Evolutionary conservation across 2,888 invertebrate genomes (phyloP).

Genomic region (Mesopsocus fuscifrons): DNA sequence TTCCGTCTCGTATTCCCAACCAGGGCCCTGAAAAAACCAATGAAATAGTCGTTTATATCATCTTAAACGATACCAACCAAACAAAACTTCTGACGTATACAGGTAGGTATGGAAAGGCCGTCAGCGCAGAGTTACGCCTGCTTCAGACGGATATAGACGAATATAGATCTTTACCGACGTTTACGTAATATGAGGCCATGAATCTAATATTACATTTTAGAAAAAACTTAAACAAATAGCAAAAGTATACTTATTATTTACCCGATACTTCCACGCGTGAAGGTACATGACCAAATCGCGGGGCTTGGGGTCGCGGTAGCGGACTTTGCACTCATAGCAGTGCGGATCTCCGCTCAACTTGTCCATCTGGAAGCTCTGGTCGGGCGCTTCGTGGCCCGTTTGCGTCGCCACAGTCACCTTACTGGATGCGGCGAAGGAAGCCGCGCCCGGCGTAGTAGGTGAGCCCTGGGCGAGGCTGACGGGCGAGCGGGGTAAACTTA

Average conservation of each 20-base stretch:
- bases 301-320: constrained; percentile 79
- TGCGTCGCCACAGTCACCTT: constrained; percentile 72
- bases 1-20: constrained; percentile 74
- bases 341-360: constrained; percentile 65
- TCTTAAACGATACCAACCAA: no score
- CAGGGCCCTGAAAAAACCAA: constrained; percentile 4
- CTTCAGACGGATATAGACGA: no score
- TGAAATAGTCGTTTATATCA: no score
- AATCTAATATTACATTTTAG: no score
- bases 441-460: constrained; percentile 23
- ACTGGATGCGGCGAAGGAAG: constrained; percentile 11
- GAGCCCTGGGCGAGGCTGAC: constrained; percentile 21
- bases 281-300: constrained; percentile 89
- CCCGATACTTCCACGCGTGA: constrained; percentile 86
- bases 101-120: no score
- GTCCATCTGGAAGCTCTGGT: constrained; percentile 42
- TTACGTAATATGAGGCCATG: no score
- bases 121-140: no score
- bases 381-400: constrained; percentile 60
- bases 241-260: no score
- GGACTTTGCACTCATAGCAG: constrained; percentile 84
- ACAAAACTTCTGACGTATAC: no score
- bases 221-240: not conserved
- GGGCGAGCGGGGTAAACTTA: constrained; percentile 7
- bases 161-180: no score